Conservation (phyloP, 2,113 vertebrate genomes). For the Hypanus sabinus region DNA sequence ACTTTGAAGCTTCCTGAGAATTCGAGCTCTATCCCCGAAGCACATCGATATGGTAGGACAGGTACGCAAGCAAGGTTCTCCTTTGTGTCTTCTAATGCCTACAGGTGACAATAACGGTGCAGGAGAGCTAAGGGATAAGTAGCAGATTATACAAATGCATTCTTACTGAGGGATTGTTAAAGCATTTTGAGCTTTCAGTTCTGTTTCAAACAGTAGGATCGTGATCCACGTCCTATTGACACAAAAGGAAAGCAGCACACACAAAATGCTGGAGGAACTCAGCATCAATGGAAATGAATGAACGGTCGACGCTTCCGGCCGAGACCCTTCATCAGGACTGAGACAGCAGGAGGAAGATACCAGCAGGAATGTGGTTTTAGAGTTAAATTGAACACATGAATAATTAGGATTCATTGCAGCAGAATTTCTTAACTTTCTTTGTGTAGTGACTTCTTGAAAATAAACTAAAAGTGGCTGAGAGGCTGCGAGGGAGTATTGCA, state of each 20-base stretch:
- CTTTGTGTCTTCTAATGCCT: constrained; percentile 51
- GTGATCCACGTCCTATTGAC: background rate
- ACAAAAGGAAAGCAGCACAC: background rate
- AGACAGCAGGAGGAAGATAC: too few species aligned
- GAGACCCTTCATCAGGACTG: too few species aligned
- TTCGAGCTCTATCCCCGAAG: constrained; percentile 38
- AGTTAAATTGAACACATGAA: background rate
- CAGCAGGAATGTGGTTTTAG: background rate
- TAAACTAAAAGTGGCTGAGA: too few species aligned
- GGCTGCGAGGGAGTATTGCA: too few species aligned
- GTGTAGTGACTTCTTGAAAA: too few species aligned
- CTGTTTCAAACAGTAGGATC: background rate
- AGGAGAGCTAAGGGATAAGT: constrained; percentile 42
- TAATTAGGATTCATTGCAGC: background rate
- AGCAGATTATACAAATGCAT: background rate
- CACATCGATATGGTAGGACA: constrained; percentile 40
- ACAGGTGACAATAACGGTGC: constrained; percentile 28
- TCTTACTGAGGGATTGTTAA: background rate
- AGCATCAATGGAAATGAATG: too few species aligned
- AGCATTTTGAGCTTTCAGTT: background rate
- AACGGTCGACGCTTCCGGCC: too few species aligned
- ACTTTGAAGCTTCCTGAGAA: constrained; percentile 44
- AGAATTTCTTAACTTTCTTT: background rate
- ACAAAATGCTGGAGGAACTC: too few species aligned
- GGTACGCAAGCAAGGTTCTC: constrained; percentile 47